These are phyloP conservation scores for Crocodylus rhombifer DNA, from an alignment of 2,797 vertebrate genomes.

Conservation along the genomic window DNA sequence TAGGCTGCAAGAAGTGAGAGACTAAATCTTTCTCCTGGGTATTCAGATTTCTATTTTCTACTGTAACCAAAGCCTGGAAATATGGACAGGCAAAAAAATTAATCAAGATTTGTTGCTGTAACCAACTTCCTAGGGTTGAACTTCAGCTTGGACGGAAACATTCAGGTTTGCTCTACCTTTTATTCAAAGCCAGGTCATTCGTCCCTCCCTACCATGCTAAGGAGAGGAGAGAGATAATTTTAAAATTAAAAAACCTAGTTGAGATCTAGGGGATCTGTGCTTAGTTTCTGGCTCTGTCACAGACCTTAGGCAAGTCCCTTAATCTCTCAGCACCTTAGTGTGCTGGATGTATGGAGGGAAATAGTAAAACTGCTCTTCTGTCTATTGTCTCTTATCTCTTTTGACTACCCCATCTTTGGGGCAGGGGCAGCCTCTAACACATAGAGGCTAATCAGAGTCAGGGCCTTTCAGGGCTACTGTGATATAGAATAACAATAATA, in stretches of 20 bases:
- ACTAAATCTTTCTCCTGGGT: not conserved
- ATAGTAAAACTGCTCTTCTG: not conserved
- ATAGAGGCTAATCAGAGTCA: not conserved
- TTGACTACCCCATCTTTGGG: not conserved
- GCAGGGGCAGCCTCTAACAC: rapidly evolving
- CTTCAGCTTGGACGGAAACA: not conserved
- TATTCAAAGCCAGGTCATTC: not conserved
- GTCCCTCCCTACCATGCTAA: not conserved
- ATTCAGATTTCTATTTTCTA: not conserved
- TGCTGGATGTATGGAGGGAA: not conserved
- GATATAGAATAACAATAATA: not conserved
- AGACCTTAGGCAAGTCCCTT: not conserved
- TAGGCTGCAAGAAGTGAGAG: not conserved
- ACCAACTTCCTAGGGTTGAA: not conserved
- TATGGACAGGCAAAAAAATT: not conserved
- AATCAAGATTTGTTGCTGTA: not conserved
- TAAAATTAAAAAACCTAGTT: not conserved
- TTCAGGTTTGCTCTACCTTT: not conserved
- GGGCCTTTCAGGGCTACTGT: not conserved
- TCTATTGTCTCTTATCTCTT: not conserved
- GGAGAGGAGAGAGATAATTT: not conserved
- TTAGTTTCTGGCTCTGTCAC: no score
- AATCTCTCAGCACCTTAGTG: not conserved
- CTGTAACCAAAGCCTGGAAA: not conserved
- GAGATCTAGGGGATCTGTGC: not conserved